These are phyloP conservation scores for Leptopilina clavipes DNA, from an alignment of 1,140 invertebrate genomes.

Conservation along the genomic window DNA sequence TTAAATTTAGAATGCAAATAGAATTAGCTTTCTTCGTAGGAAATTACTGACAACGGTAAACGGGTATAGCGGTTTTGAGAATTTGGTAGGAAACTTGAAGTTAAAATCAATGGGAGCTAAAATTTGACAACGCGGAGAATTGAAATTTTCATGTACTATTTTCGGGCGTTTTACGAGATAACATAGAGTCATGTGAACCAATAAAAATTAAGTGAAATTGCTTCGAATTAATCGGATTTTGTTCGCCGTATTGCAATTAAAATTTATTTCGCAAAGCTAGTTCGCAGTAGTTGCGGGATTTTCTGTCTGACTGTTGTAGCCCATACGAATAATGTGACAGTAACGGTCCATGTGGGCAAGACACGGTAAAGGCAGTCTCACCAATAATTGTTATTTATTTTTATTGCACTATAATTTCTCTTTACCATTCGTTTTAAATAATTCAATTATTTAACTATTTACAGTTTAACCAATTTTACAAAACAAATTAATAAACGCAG, in stretches of 20 bases:
- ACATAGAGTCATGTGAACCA: slow-evolving; percentile 2
- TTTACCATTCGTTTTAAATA: no score
- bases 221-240: slow-evolving; percentile 11
- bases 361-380: slow-evolving; percentile 24
- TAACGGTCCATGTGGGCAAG: neutral
- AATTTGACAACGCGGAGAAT: slow-evolving; percentile 22
- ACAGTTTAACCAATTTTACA: no score
- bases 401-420: neutral
- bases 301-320: no score
- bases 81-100: neutral
- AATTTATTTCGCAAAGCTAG: slow-evolving; percentile 26
- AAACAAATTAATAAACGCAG: no score
- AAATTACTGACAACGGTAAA: slow-evolving; percentile 8
- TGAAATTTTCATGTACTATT: slow-evolving; percentile 22
- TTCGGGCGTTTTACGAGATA: slow-evolving; percentile 8
- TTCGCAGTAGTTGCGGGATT: slow-evolving; percentile 12
- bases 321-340: neutral
- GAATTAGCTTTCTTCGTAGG: slow-evolving; percentile 5
- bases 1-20: slow-evolving; percentile 19
- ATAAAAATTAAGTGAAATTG: slow-evolving; percentile 26
- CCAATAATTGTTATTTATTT: neutral
- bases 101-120: slow-evolving; percentile 3
- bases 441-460: no score
- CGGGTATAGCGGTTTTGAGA: neutral
- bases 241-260: slow-evolving; percentile 18